Evolutionary conservation across 2,888 invertebrate species (phyloP), one percentile per base, ranked within the genome.

Genomic region (Endotricha flammealis): DNA sequence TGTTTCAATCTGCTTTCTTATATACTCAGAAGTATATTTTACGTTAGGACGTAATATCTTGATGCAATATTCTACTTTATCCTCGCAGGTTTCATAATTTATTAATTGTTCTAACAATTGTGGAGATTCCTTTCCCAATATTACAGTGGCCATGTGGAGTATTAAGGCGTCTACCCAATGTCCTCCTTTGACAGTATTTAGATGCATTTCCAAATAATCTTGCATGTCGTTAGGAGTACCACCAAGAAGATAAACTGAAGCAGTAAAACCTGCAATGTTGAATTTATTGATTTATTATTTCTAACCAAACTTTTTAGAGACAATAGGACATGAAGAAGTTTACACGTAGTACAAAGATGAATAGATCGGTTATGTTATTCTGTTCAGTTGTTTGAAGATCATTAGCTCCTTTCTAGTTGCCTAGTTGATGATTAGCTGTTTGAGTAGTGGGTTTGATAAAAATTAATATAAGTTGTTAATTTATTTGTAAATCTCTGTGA

Each of bases 221-320:
- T 44, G 38, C 5, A 67, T 46, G 2, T 61, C 67, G 4, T 54
- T 56, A 3, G 76, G 76, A 11, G 55, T 48, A 24, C 63, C 65
- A 2, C 78, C 78, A 12, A 77, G 35, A 28, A 68, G 68, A 41
- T 56, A 77, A 1, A 77, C 57, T 11, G 64, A 69, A 12, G 76
- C 75, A 0, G 44, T 56, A 8, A 64, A 40, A 32, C 71, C 79
- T 78, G 48, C 32, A 46, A 47, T 36, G 2, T n/a, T n/a, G n/a
- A n/a, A n/a, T n/a, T n/a, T n/a, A n/a, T n/a, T n/a, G n/a, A n/a
- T n/a, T n/a, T n/a, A n/a, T n/a, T n/a, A n/a, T n/a, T n/a, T n/a
- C n/a, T n/a, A n/a, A n/a, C n/a, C n/a, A n/a, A n/a, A n/a, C n/a
- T n/a, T n/a, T n/a, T n/a, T n/a, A n/a, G n/a, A n/a, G n/a, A n/a